Evolutionary conservation across 92 coral and sea anemone species (phyloP).

Genomic region (Desmophyllum pertusum): DNA sequence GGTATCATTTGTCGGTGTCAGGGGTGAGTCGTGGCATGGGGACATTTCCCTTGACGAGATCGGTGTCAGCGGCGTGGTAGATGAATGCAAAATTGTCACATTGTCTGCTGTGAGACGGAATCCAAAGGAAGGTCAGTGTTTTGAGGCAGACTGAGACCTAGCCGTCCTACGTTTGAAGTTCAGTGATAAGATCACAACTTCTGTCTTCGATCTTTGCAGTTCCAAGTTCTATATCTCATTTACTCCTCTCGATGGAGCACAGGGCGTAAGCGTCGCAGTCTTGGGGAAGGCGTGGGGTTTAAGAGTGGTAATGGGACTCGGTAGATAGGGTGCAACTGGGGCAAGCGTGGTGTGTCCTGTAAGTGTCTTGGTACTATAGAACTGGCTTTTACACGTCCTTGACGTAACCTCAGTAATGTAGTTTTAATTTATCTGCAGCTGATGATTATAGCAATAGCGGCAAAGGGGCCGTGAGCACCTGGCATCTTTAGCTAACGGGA

Average conservation of each 20-base stretch:
- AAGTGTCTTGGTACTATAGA: too few species aligned
- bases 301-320: background rate
- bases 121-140: constrained; percentile 21
- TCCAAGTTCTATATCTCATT: background rate
- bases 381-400: too few species aligned
- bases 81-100: constrained; percentile 9
- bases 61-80: constrained; percentile 14
- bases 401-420: too few species aligned
- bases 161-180: background rate
- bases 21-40: constrained; percentile 55
- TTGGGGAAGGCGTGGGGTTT: background rate
- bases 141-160: too few species aligned
- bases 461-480: too few species aligned
- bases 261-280: background rate
- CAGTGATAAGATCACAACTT: background rate
- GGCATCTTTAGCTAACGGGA: too few species aligned
- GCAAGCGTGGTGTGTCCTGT: too few species aligned
- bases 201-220: background rate
- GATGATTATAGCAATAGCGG: too few species aligned
- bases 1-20: constrained; percentile 61
- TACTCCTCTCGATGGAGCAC: background rate
- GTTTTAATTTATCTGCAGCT: too few species aligned
- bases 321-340: background rate
- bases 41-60: constrained; percentile 74
- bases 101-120: background rate